Conservation (phyloP, 2,797 vertebrate genomes). For the Morelia viridis region DNA sequence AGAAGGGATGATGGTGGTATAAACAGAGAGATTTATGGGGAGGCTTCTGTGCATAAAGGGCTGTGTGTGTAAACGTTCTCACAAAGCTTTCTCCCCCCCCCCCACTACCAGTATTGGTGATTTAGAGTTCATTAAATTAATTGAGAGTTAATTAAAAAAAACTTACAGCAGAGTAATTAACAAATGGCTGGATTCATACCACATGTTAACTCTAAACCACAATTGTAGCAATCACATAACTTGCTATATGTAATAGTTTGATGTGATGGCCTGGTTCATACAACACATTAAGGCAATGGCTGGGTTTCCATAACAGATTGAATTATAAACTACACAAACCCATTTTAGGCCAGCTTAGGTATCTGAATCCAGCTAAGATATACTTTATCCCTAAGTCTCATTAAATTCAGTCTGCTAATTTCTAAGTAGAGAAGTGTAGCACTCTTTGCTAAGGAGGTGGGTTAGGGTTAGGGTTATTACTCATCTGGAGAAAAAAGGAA, state of each 20-base stretch:
- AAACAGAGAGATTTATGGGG: not conserved
- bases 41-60: not conserved
- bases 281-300: not conserved
- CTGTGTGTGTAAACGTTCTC: not conserved
- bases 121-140: not conserved
- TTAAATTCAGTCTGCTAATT: not conserved
- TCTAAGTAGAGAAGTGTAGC: not conserved
- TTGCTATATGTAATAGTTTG: not conserved
- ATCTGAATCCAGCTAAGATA: not conserved
- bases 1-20: not conserved
- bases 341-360: not conserved
- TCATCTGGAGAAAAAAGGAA: not conserved
- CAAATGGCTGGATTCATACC: not conserved
- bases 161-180: not conserved
- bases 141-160: not conserved
- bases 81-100: not conserved
- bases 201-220: not conserved
- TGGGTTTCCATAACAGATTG: not conserved
- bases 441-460: not conserved
- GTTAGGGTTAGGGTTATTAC: too few species aligned
- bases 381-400: not conserved
- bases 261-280: not conserved
- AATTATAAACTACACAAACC: not conserved
- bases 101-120: not conserved
- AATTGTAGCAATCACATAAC: not conserved